Conservation (phyloP, 2,797 vertebrate species). For the Sebastes goodei region DNA sequence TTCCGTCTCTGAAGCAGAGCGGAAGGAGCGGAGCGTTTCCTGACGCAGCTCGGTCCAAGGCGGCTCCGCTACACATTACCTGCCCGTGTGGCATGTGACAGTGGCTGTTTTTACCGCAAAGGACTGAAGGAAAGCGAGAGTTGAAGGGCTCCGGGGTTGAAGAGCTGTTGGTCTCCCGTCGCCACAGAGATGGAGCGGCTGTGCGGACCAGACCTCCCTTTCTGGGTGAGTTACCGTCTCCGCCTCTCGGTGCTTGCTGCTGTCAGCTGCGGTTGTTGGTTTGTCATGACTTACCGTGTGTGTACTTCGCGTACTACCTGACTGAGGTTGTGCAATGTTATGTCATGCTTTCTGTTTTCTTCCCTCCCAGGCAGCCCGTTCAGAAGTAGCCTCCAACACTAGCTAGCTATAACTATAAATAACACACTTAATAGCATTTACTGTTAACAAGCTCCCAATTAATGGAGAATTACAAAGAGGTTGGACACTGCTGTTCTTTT, state of each 20-base stretch:
- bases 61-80: neutral
- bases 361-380: neutral
- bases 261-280: too few species aligned
- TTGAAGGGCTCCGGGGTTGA: slow-evolving; percentile 28
- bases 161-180: slow-evolving; percentile 35
- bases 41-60: neutral
- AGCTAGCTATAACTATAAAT: slow-evolving; percentile 33
- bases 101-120: neutral
- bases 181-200: slow-evolving; percentile 76
- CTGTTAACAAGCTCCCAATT: slow-evolving; percentile 40
- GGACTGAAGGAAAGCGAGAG: neutral
- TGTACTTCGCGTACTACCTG: neutral
- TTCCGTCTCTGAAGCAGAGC: neutral
- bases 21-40: slow-evolving; percentile 37
- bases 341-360: slow-evolving; percentile 4
- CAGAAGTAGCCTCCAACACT: neutral
- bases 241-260: neutral
- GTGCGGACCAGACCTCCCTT: slow-evolving; percentile 76
- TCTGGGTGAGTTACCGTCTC: slow-evolving; percentile 78
- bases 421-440: slow-evolving; percentile 49
- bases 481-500: neutral
- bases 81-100: slow-evolving; percentile 52
- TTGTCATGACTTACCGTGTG: neutral
- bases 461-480: slow-evolving; percentile 12
- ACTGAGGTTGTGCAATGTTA: neutral